A percentile compares a stretch with the other conserved stretches of the same genome.
Conservation (phyloP, 2,113 vertebrate species). For the Coptodon rendalli region DNA sequence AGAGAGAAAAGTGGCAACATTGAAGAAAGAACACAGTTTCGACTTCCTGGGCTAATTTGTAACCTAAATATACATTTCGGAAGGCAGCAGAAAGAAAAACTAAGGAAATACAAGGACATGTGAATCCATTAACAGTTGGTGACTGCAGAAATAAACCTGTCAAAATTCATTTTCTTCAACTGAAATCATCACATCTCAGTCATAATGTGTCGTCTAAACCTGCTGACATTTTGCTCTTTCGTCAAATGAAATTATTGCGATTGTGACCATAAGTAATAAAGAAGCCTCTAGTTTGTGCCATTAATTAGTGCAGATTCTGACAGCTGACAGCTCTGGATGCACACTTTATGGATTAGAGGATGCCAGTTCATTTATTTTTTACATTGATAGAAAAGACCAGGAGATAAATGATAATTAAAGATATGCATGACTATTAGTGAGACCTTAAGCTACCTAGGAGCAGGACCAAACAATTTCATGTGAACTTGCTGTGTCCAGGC, state of each 20-base stretch:
- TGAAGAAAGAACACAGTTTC: neutral
- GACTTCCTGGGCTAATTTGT: neutral
- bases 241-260: neutral
- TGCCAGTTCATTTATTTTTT: fast-evolving
- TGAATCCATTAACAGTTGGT: neutral
- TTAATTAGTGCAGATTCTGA: neutral
- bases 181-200: neutral
- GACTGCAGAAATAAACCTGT: neutral
- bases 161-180: neutral
- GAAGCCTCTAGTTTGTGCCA: neutral
- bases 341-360: neutral
- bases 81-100: neutral
- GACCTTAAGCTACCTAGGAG: neutral
- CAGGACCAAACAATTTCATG: fast-evolving
- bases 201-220: neutral
- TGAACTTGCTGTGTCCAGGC: neutral
- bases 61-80: neutral
- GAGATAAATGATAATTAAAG: neutral
- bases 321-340: neutral
- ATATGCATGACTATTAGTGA: neutral
- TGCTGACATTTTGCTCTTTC: neutral
- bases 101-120: neutral
- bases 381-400: neutral
- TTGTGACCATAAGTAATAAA: fast-evolving
- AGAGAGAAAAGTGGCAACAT: neutral